Conservation (phyloP, 1,140 invertebrate genomes). For the Arion vulgaris region DNA sequence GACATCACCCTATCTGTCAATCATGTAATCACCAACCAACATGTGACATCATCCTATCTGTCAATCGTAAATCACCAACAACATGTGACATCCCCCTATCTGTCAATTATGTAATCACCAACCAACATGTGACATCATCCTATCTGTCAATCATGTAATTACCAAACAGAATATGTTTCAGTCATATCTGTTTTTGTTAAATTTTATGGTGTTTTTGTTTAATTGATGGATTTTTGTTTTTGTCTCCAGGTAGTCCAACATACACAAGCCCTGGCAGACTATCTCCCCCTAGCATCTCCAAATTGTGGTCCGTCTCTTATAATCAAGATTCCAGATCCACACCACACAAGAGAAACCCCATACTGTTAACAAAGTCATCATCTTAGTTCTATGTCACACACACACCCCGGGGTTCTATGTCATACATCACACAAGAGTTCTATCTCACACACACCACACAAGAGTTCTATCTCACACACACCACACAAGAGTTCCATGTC, state of each 20-base stretch:
- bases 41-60: no score
- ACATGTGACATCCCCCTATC: background rate
- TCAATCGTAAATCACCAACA: no score
- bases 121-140: background rate
- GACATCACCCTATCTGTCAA: no score
- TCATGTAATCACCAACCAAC: no score
- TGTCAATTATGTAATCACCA: background rate
- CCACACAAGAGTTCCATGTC: no score
- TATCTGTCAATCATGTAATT: background rate
- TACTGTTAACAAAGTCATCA: no score
- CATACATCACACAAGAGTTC: no score
- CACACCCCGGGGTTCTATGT: no score
- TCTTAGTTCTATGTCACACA: no score
- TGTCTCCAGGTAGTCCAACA: conserved; percentile 39
- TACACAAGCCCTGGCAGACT: conserved; percentile 4
- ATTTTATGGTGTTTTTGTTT: no score
- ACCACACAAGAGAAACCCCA: conserved; percentile 33
- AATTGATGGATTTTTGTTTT: background rate
- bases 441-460: no score
- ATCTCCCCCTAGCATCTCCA: conserved; percentile 26
- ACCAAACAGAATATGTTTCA: background rate
- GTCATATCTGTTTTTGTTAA: background rate
- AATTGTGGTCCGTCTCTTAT: conserved; percentile 47
- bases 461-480: no score
- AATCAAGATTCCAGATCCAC: conserved; percentile 43